phyloP scores from a whole-genome alignment of 64 coral and sea anemone genomes.

The Montipora capricornis region DNA sequence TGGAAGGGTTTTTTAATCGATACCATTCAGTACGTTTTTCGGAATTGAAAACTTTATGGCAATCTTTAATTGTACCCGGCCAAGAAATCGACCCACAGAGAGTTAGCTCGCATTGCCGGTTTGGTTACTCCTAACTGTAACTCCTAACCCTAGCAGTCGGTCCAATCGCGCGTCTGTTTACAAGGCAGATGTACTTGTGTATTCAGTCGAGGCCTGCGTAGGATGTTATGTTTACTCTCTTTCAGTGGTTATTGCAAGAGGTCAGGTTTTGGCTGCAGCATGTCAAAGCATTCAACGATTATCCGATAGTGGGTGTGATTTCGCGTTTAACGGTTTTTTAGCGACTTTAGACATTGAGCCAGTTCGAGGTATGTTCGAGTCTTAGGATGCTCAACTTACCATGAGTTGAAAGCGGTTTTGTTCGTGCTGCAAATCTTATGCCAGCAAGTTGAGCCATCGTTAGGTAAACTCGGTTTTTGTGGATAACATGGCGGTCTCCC shows the following conservation, averaged over 20 bases:
- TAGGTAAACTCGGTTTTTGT: constrained; percentile 43
- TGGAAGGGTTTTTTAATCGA: background rate
- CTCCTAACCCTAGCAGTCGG: background rate
- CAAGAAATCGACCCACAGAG: background rate
- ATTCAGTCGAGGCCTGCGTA: too few relatives aligned
- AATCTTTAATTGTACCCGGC: background rate
- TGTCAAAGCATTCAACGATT: constrained; percentile 26
- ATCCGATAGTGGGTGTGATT: constrained; percentile 1
- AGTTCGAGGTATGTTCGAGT: constrained; percentile 18
- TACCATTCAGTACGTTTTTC: constrained; percentile 6
- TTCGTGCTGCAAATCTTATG: background rate
- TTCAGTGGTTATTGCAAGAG: constrained; percentile 18
- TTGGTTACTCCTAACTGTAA: background rate
- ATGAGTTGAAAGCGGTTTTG: constrained; percentile 38
- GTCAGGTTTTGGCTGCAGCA: constrained; percentile 41
- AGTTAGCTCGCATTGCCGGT: background rate
- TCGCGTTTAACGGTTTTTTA: constrained; percentile 19
- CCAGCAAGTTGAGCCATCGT: constrained; percentile 30
- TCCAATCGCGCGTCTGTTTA: constrained; percentile 5
- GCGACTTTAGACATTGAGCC: constrained; percentile 25
- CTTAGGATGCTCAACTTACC: background rate
- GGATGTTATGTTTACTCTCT: background rate
- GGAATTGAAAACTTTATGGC: background rate
- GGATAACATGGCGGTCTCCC: background rate
- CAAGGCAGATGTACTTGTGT: background rate